Base-by-base conservation (phyloP, 2,113 vertebrate species). In the Stictonetta naevosa region DNA sequence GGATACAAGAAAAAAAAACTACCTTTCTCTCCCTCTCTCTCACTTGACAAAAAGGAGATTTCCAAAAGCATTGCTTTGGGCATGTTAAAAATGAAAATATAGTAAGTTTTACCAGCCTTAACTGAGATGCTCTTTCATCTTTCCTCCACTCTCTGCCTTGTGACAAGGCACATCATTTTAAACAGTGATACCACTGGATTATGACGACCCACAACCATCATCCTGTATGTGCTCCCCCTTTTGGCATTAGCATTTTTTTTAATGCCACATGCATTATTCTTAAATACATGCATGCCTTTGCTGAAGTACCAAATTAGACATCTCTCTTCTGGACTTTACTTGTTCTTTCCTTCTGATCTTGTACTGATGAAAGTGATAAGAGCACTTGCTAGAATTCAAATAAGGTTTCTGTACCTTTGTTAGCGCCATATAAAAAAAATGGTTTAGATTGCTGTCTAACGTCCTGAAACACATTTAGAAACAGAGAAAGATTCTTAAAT, bases 141-240 rank as follows among this genome's bases (percentile, higher is more conserved):
- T 90, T 86, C 46, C 60, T 78, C 55, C 58, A 55, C 56, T 33
- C 29, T 86, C 69, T 85, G 66, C 52, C 53, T 92, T 76, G 53
- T 89, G 81, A 86, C 69, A 93, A 82, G 46, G 31, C 83, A 78
- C 34, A 42, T 86, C 63, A 72, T 23, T 91, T 72, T 75, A 81
- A 86, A 95, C 22, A 62, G 60, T 5, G 10, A 73, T 28, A 86
- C 18, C 48, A 36, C 42, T 42, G 14, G 77, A 82, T 89, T 83
- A 53, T 20, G 73, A 75, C 31, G 81, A 79, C 53, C 53, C 62
- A 91, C 66, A 96, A 75, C 48, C 87, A 95, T 78, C 58, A 91
- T 53, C 60, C 38, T 82, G 20, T 19, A 28, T 15, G 36, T 48
- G 58, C 21, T 84, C 29, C 38, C 55, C 88, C n/a, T 75, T 86